Base-by-base conservation (phyloP, 2,113 vertebrate genomes). In the Centropus unirufus region DNA sequence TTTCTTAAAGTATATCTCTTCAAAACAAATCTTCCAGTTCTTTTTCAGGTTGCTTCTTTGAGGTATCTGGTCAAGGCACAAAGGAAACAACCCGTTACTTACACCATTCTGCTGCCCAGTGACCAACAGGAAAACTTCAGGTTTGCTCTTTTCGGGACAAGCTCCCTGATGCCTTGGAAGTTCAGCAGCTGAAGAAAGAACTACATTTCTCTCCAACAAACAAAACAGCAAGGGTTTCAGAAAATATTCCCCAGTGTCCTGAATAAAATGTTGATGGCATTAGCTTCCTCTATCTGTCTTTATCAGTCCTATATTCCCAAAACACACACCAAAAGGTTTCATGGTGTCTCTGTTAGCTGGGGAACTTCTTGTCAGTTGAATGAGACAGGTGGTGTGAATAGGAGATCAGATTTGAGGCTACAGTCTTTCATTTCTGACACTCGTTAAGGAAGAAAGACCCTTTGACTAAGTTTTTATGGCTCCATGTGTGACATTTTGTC, bases 401-500 rank as follows among this genome's bases (percentile, higher is more conserved):
- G 49, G 27, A 93, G 93, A 94, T 94, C 92, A 93, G 57, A 94
- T 90, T 89, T 93, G 72, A 90, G 39, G 52, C 64, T 86, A 55
- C n/a, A 90, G 49, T 75, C 61, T 79, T 90, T 90, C 36, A 54
- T 81, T 95, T 89, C 68, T 97, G 94, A 96, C 88, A 96, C 96
- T 95, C 95, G 90, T 21, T 47, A 64, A 75, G 10, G 68, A 90
- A 88, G 90, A 59, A 62, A 54, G 40, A 86, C 85, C 95, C 83
- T 81, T 88, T 92, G 85, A 93, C 94, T 94, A 95, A 78, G 57
- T 84, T 95, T 92, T 94, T 81, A 90, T 2, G 2, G 47, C 64
- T 93, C 95, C 76, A 75, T 77, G 61, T 94, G 67, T 94, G 96
- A 96, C 92, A 94, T 92, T 96, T 95, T 94, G 85, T 94, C 92